Evolutionary conservation across 2,888 invertebrate species (phyloP), one percentile per base, ranked within the genome.

Genomic region (Andricus curvator): DNA sequence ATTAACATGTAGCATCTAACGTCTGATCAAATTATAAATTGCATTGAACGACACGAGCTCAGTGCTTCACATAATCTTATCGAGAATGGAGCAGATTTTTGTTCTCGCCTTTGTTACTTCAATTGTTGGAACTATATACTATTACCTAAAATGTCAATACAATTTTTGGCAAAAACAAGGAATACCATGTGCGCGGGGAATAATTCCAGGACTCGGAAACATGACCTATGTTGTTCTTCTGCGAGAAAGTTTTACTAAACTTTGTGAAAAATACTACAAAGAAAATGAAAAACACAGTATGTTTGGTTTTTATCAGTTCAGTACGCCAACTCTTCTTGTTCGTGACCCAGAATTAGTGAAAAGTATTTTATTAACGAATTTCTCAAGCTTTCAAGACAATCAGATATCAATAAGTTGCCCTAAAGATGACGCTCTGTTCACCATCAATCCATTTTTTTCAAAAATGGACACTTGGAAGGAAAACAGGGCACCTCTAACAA

Each of bases 261-360:
- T 87, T 1, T 41, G 77, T 22, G 65, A 78, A 0, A 78, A 84
- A 1, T 25, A 86, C 0, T 90, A 90, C 77, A 68, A 86, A 0
- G 56, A 79, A 0, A 17, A 83, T 37, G 78, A 81, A 0, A 66
- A 83, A 0, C 15, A 41, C 41, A 90, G 90, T 41, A 88, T 89
- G 88, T 82, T 89, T 5, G 89, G 89, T 1, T 84, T 86, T 6
- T 89, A 83, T 78, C 81, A 86, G 56, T 78, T 86, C 13, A 82
- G 62, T 11, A 79, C 62, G 0, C 88, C 88, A 1, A 66, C 81
- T 56, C 80, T 89, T 1, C 20, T 89, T 13, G 6, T 89, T 0
- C 80, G 86, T 9, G 88, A 89, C 77, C 88, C 88, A 0, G 87
- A 88, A 80, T 68, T 88, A 13, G 80, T 89, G 8, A 89, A 88